A percentile compares a stretch with the other conserved stretches of the same genome.
Evolutionary conservation across 2,797 vertebrate genomes (phyloP).

Genomic region (Myotis findleyi): DNA sequence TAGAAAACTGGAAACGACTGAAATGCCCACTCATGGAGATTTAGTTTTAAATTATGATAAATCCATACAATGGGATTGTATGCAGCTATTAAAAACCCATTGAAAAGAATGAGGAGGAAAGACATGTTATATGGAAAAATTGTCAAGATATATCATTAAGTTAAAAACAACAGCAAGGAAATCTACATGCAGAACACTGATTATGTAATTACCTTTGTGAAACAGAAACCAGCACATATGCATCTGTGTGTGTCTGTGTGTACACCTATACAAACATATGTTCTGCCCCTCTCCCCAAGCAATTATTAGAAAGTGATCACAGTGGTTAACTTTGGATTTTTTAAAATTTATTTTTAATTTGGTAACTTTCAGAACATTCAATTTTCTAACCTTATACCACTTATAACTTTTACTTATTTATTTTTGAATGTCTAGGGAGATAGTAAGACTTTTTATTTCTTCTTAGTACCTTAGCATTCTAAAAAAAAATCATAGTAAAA

Average conservation of each 20-base stretch:
- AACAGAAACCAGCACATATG: neutral
- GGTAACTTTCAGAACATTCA: neutral
- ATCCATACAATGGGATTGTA: neutral
- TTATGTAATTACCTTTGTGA: neutral
- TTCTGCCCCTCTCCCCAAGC: neutral
- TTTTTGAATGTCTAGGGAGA: conserved; percentile 1
- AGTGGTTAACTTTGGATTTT: neutral
- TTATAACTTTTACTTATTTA: neutral
- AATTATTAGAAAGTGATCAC: neutral
- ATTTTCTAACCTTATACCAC: neutral
- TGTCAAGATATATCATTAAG: neutral
- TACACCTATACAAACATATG: neutral
- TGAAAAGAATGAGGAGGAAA: neutral
- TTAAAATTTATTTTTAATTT: neutral
- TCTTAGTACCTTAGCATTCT: conserved; percentile 10
- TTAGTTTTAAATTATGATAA: neutral
- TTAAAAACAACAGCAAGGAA: neutral
- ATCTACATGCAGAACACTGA: neutral
- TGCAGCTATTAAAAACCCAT: neutral
- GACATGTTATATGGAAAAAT: neutral
- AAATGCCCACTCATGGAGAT: neutral
- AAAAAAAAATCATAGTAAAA: neutral
- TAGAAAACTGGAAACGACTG: neutral
- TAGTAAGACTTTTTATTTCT: neutral
- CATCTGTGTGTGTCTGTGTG: fast-evolving